Evolutionary conservation across 2,113 vertebrate species (phyloP), one percentile per base, ranked within the genome.

Genomic region (Cromileptes altivelis): DNA sequence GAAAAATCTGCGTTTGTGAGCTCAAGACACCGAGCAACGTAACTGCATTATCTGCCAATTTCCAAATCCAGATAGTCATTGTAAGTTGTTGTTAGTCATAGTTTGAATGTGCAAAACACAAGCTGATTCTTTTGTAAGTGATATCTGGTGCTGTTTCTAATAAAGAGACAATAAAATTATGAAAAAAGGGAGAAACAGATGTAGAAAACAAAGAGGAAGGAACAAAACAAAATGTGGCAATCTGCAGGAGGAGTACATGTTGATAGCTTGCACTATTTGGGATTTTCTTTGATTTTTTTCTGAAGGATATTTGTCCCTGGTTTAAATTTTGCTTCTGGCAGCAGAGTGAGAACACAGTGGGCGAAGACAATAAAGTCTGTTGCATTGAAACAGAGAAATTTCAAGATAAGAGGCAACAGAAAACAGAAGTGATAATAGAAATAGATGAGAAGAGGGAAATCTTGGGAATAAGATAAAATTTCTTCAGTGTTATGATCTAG

Each of bases 131-230:
- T 25, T 52, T 6, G 11, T 19, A 14, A 47, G 52, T 11, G 30
- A 12, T 19, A 30, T 27, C 18, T 47, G 9, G 3, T 12, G 6
- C 45, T 61, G 56, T 17, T 69, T 75, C 4, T 14, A 23, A 30
- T 40, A 19, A 75, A 68, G n/a, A 63, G 18, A 7, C 11, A 18
- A 30, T 14, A 50, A 37, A 40, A 40, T 49, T 1, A 57, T 13
- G 58, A 33, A 9, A 23, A 57, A 30, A 4, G 47, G 18, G 45
- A 62, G 61, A 53, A 61, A 78, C 65, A 79, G 67, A 70, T 45
- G 65, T 14, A 45, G 13, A 14, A 60, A 67, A 40, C 17, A 1
- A 15, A 53, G 5, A 60, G 2, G 9, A 4, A 2, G 9, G 40
- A 33, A 73, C 40, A 58, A 58, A 30, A 65, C 50, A 47, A 18